These are phyloP conservation scores for Lordiphosa fenestrarum DNA, from an alignment of 2,888 invertebrate species.

Conservation along the genomic window DNA sequence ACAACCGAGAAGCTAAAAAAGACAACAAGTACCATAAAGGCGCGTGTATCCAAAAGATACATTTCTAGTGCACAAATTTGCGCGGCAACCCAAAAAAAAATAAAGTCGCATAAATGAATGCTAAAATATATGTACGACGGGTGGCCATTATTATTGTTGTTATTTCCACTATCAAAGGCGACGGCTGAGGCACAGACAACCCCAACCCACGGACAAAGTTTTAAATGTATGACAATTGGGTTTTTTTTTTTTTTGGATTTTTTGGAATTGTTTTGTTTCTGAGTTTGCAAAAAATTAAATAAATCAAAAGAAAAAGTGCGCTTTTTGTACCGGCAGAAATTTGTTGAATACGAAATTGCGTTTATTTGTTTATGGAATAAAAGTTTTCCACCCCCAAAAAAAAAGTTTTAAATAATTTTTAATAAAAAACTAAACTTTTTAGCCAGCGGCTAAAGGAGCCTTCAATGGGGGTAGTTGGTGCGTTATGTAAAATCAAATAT, in stretches of 20 bases:
- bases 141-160: constrained; percentile 35
- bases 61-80: constrained; percentile 61
- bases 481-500: constrained; percentile 62
- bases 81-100: constrained; percentile 53
- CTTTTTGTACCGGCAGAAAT: constrained; percentile 22
- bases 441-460: too few species aligned
- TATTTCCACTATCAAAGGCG: constrained; percentile 61
- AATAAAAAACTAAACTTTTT: constrained; percentile 9
- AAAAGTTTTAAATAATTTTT: constrained; percentile 22
- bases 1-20: constrained; percentile 20
- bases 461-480: constrained; percentile 53
- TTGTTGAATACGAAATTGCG: constrained; percentile 22
- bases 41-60: constrained; percentile 61
- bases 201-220: constrained; percentile 37
- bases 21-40: constrained; percentile 52
- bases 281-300: constrained; percentile 37
- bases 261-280: constrained; percentile 5
- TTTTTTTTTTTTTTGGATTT: constrained; percentile 11
- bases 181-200: constrained; percentile 25
- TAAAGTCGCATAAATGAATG: constrained; percentile 67
- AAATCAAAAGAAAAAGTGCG: constrained; percentile 27
- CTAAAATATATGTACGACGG: constrained; percentile 58
- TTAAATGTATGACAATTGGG: constrained; percentile 27
- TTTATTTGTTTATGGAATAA: constrained; percentile 30
- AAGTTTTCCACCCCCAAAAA: constrained; percentile 16